A percentile compares a stretch with the other conserved stretches of the same genome.
phyloP scores from a whole-genome alignment of 2,888 invertebrate genomes.

The Frankliniella intonsa region DNA sequence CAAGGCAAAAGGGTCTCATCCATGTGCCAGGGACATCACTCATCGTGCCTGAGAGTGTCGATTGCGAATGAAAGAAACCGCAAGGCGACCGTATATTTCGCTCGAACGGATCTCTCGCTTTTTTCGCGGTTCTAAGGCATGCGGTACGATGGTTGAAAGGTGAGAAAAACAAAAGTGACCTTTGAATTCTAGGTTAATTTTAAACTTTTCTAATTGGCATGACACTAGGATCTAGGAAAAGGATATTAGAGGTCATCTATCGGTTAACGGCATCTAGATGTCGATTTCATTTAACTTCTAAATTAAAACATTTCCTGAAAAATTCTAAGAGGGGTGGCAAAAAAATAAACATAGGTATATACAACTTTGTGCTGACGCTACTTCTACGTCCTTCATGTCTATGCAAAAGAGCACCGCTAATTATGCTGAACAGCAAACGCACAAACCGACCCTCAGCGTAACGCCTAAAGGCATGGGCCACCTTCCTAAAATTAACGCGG shows the following conservation, averaged over 20 bases:
- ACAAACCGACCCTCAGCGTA: too few species aligned
- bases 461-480: too few species aligned
- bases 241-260: neutral
- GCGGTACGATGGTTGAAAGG: neutral
- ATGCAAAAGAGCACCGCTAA: neutral
- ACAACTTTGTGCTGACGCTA: slow-evolving; percentile 16
- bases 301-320: neutral
- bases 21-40: too few species aligned
- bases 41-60: too few species aligned
- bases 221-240: neutral
- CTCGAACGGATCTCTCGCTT: neutral
- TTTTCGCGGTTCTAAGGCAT: neutral
- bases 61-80: too few species aligned
- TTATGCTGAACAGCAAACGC: neutral
- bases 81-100: too few species aligned
- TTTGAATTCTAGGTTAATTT: neutral
- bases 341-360: neutral
- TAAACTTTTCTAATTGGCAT: neutral
- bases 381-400: slow-evolving; percentile 1
- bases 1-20: too few species aligned
- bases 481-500: neutral
- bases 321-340: neutral
- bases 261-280: neutral
- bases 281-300: neutral
- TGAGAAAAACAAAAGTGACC: neutral